phyloP scores from a whole-genome alignment of 1,140 invertebrate species.

The Drosophila equinoxialis region DNA sequence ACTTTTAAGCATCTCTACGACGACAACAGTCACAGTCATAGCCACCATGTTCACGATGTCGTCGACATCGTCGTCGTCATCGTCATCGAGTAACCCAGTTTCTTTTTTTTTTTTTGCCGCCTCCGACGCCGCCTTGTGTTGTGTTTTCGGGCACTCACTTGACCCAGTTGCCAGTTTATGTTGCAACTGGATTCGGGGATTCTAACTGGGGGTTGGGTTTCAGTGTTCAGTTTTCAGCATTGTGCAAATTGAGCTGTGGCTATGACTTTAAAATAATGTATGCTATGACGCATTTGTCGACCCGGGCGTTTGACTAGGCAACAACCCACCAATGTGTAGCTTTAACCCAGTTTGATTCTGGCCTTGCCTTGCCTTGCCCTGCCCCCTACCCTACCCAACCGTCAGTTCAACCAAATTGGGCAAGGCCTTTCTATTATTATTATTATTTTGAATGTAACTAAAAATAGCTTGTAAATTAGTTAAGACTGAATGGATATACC shows the following conservation, averaged over 20 bases:
- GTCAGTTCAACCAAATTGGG: constrained; percentile 30
- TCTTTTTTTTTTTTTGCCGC: constrained; percentile 12
- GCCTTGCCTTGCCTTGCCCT: constrained; percentile 29
- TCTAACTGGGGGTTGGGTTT: neutral
- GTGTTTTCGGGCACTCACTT: constrained; percentile 58
- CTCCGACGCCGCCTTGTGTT: neutral
- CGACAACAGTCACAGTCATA: neutral
- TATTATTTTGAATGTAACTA: constrained; percentile 14
- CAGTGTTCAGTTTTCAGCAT: constrained; percentile 31
- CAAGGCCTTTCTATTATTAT: constrained; percentile 38
- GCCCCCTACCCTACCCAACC: constrained; percentile 16
- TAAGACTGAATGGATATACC: constrained; percentile 23
- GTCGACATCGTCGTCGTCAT: constrained; percentile 3
- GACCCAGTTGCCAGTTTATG: constrained; percentile 43
- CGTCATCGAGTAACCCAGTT: constrained; percentile 64
- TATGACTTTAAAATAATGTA: constrained; percentile 47
- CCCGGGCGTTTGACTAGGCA: constrained; percentile 30
- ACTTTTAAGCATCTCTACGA: constrained; percentile 27
- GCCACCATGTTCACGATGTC: neutral
- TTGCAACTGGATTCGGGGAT: constrained; percentile 3
- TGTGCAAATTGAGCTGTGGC: constrained; percentile 31
- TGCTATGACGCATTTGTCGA: constrained; percentile 71
- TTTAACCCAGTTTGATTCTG: constrained; percentile 11
- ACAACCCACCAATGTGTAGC: constrained; percentile 26
- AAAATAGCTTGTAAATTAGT: constrained; percentile 52